Evolutionary conservation across 2,797 vertebrate species (phyloP).

Genomic region (Telmatherina bonti): DNA sequence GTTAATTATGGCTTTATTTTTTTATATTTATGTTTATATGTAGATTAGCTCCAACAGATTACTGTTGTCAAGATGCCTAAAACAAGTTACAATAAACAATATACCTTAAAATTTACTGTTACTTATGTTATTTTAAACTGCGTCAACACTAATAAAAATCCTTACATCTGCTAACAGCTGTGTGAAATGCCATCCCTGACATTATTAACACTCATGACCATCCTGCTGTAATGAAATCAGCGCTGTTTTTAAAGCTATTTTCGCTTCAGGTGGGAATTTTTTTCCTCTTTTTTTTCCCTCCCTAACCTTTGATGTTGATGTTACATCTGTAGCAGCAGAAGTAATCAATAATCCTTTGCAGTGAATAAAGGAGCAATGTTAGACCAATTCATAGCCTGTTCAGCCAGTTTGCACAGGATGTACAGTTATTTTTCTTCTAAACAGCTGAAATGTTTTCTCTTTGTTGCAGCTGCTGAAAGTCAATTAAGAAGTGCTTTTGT

Average conservation of each 20-base stretch:
- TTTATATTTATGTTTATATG: background rate
- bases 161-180: background rate
- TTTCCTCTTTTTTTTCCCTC: too few species aligned
- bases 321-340: background rate
- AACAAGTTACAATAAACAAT: conserved; percentile 1
- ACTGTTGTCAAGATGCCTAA: background rate
- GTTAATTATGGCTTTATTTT: background rate
- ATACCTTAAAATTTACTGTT: too few species aligned
- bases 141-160: background rate
- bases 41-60: background rate
- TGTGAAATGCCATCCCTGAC: conserved; percentile 3
- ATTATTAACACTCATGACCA: background rate
- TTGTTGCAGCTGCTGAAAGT: background rate
- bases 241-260: background rate
- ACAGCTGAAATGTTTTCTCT: too few species aligned
- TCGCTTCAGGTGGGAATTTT: background rate
- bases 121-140: too few species aligned
- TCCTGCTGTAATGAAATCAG: background rate
- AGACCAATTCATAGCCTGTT: background rate
- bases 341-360: background rate
- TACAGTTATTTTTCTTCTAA: background rate
- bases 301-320: too few species aligned
- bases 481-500: background rate
- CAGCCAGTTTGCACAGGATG: background rate
- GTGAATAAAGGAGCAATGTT: background rate